A percentile compares a stretch with the other conserved stretches of the same genome.
phyloP scores from a whole-genome alignment of 1,140 invertebrate genomes.

The Drosophila subpulchrella region DNA sequence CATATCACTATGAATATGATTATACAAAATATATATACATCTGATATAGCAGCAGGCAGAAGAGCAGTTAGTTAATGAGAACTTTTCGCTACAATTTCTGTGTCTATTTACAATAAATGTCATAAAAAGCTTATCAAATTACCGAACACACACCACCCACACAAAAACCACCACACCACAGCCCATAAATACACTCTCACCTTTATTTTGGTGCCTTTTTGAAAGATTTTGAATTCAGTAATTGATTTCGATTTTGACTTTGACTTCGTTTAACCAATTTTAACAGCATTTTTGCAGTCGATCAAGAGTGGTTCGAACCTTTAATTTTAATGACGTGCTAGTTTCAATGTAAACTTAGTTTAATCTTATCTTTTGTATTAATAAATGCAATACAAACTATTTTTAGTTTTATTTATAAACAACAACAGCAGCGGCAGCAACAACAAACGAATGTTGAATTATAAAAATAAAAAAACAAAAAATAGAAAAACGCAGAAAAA shows the following conservation, averaged over 20 bases:
- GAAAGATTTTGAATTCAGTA: constrained; percentile 30
- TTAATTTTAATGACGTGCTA: constrained; percentile 67
- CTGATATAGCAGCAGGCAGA: constrained; percentile 48
- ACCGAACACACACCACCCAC: constrained; percentile 14
- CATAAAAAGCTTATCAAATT: constrained; percentile 54
- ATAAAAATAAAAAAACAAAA: constrained; percentile 34
- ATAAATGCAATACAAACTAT: constrained; percentile 81
- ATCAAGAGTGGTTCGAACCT: constrained; percentile 60
- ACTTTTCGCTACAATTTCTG: constrained; percentile 75
- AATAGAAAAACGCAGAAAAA: constrained; percentile 27
- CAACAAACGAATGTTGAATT: constrained; percentile 10
- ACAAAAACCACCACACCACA: constrained; percentile 8
- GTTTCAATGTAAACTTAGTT: constrained; percentile 77
- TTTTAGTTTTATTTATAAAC: constrained; percentile 78
- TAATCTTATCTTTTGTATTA: constrained; percentile 75
- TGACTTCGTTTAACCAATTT: constrained; percentile 48
- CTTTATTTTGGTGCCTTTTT: constrained; percentile 39
- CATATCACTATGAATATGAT: constrained; percentile 69
- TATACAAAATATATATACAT: constrained; percentile 42
- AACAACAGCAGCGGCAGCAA: constrained; percentile 26
- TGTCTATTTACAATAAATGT: constrained; percentile 79
- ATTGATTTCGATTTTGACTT: constrained; percentile 52
- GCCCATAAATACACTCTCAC: constrained; percentile 24
- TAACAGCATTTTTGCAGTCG: constrained; percentile 72
- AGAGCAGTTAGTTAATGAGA: constrained; percentile 59